Evolutionary conservation across 2,113 vertebrate genomes (phyloP), one percentile per base, ranked within the genome.

Genomic region (Heliornis fulica): DNA sequence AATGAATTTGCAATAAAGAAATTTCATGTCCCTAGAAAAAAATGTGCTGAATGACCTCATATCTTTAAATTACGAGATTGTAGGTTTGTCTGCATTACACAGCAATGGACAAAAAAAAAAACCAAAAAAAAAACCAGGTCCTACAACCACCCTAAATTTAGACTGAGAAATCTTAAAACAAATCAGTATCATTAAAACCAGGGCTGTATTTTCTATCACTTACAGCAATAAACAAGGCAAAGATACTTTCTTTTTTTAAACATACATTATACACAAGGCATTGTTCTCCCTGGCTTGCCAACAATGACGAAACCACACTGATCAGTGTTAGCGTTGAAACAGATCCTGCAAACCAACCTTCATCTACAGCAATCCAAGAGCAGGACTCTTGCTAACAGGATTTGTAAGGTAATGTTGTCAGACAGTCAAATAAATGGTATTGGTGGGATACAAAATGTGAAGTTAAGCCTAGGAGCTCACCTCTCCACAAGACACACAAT

Each of bases 231-330:
- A 95, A 90, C 59, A 90, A 87, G 83, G 36, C 54, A 68, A 92
- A 94, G 71, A 89, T 95, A 95, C 91, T 92, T 64, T 89, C 71
- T 94, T 53, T 56, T 86, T 88, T 94, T 92, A 93, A 93, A 75
- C 19, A 53, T 0, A 2, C 66, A 83, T 91, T 87, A 83, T 34
- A 59, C 32, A 79, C 29, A 71, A 84, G 18, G 54, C 66, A 65
- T 45, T 91, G 87, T 79, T 83, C 57, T 65, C 61, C 51, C 31
- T 31, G 20, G 41, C 53, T 95, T 93, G 89, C 61, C 82, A 94
- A 93, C 38, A 94, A 85, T n/a, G 66, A 87, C 50, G 72, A 79
- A 89, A 85, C 3, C 26, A 77, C 32, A 18, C 0, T 54, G 40
- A 89, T 66, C 23, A 63, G 38, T 50, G 65, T 41, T 88, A 83